Conservation (phyloP, 2,797 vertebrate species). For the Lacerta viridis region DNA sequence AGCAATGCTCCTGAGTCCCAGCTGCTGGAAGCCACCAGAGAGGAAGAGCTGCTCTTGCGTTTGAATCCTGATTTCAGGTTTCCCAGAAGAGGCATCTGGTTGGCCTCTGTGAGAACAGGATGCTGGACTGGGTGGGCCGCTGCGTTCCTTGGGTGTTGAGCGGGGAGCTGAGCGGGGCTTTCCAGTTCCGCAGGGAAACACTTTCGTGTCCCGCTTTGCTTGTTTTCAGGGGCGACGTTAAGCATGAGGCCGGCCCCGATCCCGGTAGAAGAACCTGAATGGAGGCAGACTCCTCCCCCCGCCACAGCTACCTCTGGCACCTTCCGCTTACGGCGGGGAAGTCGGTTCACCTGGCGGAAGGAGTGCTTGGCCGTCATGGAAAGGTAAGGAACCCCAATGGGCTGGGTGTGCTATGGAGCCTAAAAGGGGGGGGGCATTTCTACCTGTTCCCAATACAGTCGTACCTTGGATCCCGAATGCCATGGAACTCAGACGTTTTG, state of each 20-base stretch:
- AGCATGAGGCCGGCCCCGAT: constrained; percentile 96
- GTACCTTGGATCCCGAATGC: no score
- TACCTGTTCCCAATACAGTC: no score
- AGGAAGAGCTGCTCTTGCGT: no score
- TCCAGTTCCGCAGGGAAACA: constrained; percentile 57
- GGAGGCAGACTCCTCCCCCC: constrained; percentile 96
- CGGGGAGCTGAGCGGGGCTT: neutral
- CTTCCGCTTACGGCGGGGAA: constrained; percentile 94
- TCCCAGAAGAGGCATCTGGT: neutral
- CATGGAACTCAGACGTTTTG: no score
- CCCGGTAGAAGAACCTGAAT: constrained; percentile 95
- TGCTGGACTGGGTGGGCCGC: no score
- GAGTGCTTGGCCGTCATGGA: constrained; percentile 99
- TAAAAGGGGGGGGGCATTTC: no score
- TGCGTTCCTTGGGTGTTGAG: no score
- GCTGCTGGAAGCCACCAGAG: no score
- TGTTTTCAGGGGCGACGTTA: constrained; percentile 91
- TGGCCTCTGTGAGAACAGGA: no score
- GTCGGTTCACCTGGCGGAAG: constrained; percentile 99
- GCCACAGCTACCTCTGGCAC: constrained; percentile 92
- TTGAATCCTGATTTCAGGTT: neutral
- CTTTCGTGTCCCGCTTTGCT: constrained; percentile 51
- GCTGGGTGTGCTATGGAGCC: no score
- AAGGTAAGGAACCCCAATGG: constrained; percentile 81
- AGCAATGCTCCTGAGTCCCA: no score